phyloP scores from a whole-genome alignment of 2,113 vertebrate species.

The Excalfactoria chinensis region DNA sequence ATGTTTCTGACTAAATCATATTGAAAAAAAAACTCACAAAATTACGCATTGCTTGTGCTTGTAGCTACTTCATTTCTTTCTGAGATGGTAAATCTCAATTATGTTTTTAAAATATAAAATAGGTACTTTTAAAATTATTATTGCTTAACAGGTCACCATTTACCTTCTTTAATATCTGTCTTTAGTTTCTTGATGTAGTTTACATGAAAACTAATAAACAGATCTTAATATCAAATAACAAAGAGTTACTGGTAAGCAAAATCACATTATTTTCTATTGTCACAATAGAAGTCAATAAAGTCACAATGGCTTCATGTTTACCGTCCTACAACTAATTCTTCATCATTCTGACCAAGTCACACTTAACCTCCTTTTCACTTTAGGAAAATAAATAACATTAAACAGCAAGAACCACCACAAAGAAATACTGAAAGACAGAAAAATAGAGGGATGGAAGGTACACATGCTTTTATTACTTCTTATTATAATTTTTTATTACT shows the following conservation, averaged over 20 bases:
- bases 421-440: neutral
- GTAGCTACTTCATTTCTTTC: neutral
- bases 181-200: neutral
- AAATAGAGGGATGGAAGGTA: neutral
- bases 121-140: neutral
- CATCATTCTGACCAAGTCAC: neutral
- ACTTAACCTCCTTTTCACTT: neutral
- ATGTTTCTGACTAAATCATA: neutral
- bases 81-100: neutral
- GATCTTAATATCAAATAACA: neutral
- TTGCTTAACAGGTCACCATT: neutral
- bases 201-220: neutral
- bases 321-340: fast-evolving
- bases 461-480: neutral
- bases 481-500: neutral
- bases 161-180: neutral
- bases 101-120: neutral
- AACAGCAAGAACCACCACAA: neutral
- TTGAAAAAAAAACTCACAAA: neutral
- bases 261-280: neutral
- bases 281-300: too few species aligned
- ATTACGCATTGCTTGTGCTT: neutral
- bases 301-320: neutral
- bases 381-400: neutral
- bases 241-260: neutral